A percentile compares a stretch with the other conserved stretches of the same genome.
These are phyloP conservation scores for Pseudochromis fuscus DNA, from an alignment of 2,797 vertebrate species.

Conservation along the genomic window DNA sequence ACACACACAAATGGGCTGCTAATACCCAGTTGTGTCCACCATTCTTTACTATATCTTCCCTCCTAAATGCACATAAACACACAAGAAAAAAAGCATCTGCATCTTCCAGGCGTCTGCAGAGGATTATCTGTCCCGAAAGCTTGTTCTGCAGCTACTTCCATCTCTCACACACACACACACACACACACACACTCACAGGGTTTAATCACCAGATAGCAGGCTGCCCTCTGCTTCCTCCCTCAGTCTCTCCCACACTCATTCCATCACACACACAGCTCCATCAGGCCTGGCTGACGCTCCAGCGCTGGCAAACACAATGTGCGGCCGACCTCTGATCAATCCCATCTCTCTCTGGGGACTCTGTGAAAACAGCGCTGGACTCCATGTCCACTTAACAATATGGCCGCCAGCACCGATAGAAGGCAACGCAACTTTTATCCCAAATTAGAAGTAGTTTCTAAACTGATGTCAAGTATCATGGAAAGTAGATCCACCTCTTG, in stretches of 20 bases:
- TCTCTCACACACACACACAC: slow-evolving; percentile 14
- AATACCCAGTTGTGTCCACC: not conserved
- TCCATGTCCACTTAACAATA: slow-evolving; percentile 16
- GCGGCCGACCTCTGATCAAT: slow-evolving; percentile 47
- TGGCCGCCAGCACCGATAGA: not conserved
- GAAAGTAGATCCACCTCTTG: too few species aligned
- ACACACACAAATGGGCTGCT: not conserved
- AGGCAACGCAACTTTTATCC: not conserved
- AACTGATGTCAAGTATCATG: too few species aligned
- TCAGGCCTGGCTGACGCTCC: slow-evolving; percentile 16
- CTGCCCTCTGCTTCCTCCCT: slow-evolving; percentile 63
- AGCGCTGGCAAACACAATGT: slow-evolving; percentile 39
- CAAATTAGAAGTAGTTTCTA: too few species aligned
- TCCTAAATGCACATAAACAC: slow-evolving; percentile 1
- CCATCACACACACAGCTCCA: slow-evolving; percentile 41
- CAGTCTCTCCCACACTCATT: slow-evolving; percentile 51
- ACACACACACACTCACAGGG: slow-evolving; percentile 4
- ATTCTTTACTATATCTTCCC: slow-evolving; percentile 9
- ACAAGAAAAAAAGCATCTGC: not conserved
- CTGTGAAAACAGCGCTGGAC: slow-evolving; percentile 45
- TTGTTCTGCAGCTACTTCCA: slow-evolving; percentile 48
- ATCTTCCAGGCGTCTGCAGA: slow-evolving; percentile 31
- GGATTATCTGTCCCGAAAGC: slow-evolving; percentile 56
- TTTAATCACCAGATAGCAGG: slow-evolving; percentile 74
- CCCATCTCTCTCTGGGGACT: slow-evolving; percentile 34